Evolutionary conservation across 2,113 vertebrate genomes (phyloP), one percentile per base, ranked within the genome.

Genomic region (Peromyscus maniculatus): DNA sequence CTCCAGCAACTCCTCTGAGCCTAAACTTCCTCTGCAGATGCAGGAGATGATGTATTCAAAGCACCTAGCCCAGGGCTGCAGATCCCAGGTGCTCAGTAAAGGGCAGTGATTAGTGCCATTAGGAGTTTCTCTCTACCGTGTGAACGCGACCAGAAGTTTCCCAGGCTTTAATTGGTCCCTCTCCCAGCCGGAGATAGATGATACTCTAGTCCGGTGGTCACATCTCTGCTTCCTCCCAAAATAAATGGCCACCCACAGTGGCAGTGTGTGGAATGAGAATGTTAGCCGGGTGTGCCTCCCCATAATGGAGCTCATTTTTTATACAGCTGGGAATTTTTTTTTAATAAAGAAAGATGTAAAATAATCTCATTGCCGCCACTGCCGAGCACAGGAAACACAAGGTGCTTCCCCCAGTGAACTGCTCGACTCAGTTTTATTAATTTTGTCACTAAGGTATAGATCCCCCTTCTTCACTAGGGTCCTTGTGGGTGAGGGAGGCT

Each of bases 341-440:
- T 98, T 89, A 97, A 52, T 98, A 98, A 97, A 97, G 95, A 95
- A 97, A 89, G 66, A 97, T 96, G 84, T 97, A 97, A 97, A 98
- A 97, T 97, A 94, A 96, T 97, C 95, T 97, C 95, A 94, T 91
- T 89, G 96, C 91, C 15, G 1, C 43, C 86, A 78, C 94, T 95
- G 86, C 49, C 11, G 12, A 97, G 49, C 79, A 94, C 91, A 96
- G 17, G 92, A 95, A 64, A 74, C 91, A 93, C 96, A 89, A 91
- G 87, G 97, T 89, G 57, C 87, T 96, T 97, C 95, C 88, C 93
- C 96, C 94, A 92, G 90, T 96, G 98, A 96, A 74, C 97, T 89
- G 64, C 93, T 98, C 96, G 96, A 94, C 97, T 98, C 94, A 90
- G n/a, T 97, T 98, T 93, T 95, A 87, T 97, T 98, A 97, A 96